phyloP scores from a whole-genome alignment of 2,797 vertebrate species.

The Petrocephalus schoutedeni region DNA sequence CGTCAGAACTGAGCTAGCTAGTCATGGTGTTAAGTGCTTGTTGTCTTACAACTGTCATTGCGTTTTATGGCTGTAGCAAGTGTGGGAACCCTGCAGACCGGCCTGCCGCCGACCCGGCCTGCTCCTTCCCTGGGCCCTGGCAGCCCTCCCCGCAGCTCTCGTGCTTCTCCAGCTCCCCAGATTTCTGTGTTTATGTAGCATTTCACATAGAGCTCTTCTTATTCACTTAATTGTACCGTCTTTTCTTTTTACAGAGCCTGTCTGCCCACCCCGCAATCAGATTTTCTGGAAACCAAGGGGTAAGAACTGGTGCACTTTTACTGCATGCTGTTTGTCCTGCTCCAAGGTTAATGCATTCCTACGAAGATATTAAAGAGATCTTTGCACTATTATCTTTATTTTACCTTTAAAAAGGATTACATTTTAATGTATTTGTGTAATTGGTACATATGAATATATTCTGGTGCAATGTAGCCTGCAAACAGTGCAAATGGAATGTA shows the following conservation, averaged over 20 bases:
- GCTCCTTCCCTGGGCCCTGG: background rate
- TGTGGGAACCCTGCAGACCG: background rate
- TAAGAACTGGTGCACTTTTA: slow-evolving; percentile 47
- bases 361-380: background rate
- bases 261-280: slow-evolving; percentile 62
- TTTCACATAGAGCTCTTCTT: background rate
- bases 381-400: background rate
- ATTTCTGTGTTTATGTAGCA: background rate
- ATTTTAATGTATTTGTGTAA: background rate
- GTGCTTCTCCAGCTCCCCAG: background rate
- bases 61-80: background rate
- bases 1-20: background rate
- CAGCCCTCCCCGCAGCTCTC: background rate
- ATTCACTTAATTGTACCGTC: background rate
- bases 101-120: background rate
- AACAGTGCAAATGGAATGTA: background rate
- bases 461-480: background rate
- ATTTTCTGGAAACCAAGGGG: slow-evolving; percentile 76
- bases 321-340: background rate
- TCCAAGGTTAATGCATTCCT: background rate
- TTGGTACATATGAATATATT: background rate
- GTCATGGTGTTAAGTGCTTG: background rate
- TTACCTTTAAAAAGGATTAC: background rate
- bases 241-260: slow-evolving; percentile 49
- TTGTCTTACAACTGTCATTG: background rate